These are phyloP conservation scores for Poeciliopsis occidentalis DNA, from an alignment of 2,113 vertebrate species.

Conservation along the genomic window DNA sequence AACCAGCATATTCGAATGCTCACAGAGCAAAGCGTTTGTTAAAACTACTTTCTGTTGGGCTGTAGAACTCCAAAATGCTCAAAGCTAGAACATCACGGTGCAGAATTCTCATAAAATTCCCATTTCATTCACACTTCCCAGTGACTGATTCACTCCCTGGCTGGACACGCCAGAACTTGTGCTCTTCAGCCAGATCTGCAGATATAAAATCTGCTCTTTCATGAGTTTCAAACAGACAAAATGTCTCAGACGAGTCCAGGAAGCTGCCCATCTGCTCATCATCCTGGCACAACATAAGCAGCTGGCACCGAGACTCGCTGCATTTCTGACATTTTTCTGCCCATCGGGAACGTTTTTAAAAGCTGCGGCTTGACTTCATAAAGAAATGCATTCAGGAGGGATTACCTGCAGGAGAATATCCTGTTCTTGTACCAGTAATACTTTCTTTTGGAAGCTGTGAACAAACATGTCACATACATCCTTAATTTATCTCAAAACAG, in stretches of 20 bases:
- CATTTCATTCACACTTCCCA: neutral
- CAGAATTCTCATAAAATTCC: neutral
- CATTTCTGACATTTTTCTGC: constrained; percentile 59
- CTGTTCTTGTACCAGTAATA: neutral
- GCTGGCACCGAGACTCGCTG: constrained; percentile 35
- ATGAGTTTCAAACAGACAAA: neutral
- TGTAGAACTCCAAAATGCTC: neutral
- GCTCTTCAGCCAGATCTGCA: neutral
- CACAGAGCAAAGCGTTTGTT: neutral
- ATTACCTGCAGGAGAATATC: neutral
- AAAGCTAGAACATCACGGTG: neutral
- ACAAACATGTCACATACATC: neutral
- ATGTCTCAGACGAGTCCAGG: neutral
- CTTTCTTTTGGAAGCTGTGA: neutral
- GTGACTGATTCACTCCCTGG: neutral
- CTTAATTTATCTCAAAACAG: neutral
- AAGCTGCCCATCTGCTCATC: constrained; percentile 4
- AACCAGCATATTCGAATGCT: neutral
- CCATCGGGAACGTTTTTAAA: constrained; percentile 22
- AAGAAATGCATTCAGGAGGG: neutral
- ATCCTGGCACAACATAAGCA: constrained; percentile 24
- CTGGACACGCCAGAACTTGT: neutral
- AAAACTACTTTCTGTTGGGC: neutral
- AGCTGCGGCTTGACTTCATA: neutral
- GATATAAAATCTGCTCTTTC: neutral